Conservation (phyloP, 2,888 invertebrate species). For the Apodemia mormo region DNA sequence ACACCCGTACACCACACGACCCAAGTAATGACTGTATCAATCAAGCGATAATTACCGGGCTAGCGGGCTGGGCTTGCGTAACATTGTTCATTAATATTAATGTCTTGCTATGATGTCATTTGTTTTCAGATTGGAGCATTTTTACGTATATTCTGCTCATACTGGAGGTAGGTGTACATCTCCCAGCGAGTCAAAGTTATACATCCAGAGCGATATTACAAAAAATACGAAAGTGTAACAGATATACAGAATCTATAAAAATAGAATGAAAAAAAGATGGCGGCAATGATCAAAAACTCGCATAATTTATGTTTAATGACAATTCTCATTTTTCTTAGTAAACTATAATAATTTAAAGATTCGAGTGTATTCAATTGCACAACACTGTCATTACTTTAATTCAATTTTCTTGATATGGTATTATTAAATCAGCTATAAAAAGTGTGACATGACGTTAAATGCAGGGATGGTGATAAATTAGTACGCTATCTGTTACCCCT, state of each 20-base stretch:
- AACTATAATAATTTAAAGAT: neutral
- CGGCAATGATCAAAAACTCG: neutral
- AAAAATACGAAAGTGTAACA: too few relatives aligned
- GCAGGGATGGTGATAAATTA: neutral
- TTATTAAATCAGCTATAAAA: conserved; percentile 11
- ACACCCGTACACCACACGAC: neutral
- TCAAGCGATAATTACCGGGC: conserved; percentile 8
- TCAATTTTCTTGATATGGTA: conserved; percentile 4
- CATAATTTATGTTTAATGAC: neutral
- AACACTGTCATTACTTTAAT: conserved; percentile 2
- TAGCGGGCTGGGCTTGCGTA: neutral
- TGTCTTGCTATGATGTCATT: conserved; percentile 8
- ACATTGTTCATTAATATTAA: conserved; percentile 17
- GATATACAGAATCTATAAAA: too few relatives aligned
- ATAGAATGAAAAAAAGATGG: too few relatives aligned
- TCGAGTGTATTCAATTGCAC: neutral
- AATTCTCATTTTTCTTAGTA: neutral
- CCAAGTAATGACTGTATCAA: conserved; percentile 13
- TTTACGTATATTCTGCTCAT: neutral
- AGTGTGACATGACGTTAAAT: neutral
- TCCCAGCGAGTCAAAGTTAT: too few relatives aligned
- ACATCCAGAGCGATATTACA: too few relatives aligned
- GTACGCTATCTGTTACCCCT: neutral
- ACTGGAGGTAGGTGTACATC: too few relatives aligned
- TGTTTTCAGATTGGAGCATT: neutral